Conservation (phyloP, 2,113 vertebrate species). For the Gobiocypris rarus region DNA sequence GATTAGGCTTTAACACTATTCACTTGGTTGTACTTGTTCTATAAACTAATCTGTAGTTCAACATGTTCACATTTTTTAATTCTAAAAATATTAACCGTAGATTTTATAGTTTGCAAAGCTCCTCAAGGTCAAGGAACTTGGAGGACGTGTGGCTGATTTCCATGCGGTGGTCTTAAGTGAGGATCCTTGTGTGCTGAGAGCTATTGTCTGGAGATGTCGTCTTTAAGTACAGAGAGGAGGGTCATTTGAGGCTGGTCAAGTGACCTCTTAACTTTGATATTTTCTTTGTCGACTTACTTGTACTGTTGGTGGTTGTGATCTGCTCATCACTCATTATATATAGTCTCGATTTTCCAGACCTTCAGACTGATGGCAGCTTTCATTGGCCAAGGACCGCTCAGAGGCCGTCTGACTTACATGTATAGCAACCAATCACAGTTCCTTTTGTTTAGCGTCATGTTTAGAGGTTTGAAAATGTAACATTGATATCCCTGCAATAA, state of each 20-base stretch:
- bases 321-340: background rate
- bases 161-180: slow-evolving; percentile 44
- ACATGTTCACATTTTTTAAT: slow-evolving; percentile 64
- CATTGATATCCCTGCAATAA: too few relatives aligned
- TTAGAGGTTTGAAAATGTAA: too few relatives aligned
- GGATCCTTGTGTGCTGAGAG: slow-evolving; percentile 59
- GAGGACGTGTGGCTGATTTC: slow-evolving; percentile 56
- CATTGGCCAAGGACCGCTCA: too few relatives aligned
- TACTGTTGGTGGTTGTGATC: slow-evolving; percentile 33
- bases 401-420: too few relatives aligned
- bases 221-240: slow-evolving; percentile 54
- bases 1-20: background rate
- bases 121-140: slow-evolving; percentile 63
- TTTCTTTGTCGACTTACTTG: slow-evolving; percentile 40
- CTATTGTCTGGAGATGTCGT: slow-evolving; percentile 59
- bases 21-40: background rate
- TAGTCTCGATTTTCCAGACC: too few relatives aligned
- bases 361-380: background rate
- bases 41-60: slow-evolving; percentile 39
- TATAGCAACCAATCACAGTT: too few relatives aligned
- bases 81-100: slow-evolving; percentile 61
- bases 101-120: slow-evolving; percentile 56
- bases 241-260: slow-evolving; percentile 65
- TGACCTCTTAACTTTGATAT: slow-evolving; percentile 62
- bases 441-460: too few relatives aligned